phyloP scores from a whole-genome alignment of 2,888 invertebrate genomes.

The Tenthredo livida region DNA sequence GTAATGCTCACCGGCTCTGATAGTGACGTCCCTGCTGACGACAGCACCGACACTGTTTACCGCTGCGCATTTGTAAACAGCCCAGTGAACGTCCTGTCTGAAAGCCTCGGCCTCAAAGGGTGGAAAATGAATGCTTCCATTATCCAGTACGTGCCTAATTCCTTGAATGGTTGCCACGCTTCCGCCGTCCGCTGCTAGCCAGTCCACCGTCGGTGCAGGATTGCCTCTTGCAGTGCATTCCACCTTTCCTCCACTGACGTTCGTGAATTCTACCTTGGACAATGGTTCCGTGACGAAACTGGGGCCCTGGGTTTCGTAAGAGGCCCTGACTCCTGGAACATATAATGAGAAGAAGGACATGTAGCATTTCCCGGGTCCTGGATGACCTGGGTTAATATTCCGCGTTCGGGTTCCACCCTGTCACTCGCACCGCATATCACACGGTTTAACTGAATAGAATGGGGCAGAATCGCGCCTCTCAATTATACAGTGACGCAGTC shows the following conservation, averaged over 20 bases:
- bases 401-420: not conserved
- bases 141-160: conserved; percentile 80
- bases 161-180: conserved; percentile 79
- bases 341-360: conserved; percentile 29
- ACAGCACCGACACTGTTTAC: conserved; percentile 80
- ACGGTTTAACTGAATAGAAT: conserved; percentile 5
- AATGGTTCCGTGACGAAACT: conserved; percentile 80
- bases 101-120: conserved; percentile 81
- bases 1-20: conserved; percentile 78
- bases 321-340: conserved; percentile 75
- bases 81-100: conserved; percentile 82
- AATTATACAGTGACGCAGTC: conserved; percentile 2
- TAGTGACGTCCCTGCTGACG: conserved; percentile 80
- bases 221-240: conserved; percentile 81
- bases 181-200: conserved; percentile 80
- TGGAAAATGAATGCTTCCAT: conserved; percentile 81
- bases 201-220: conserved; percentile 80
- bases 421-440: not conserved
- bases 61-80: conserved; percentile 80
- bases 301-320: conserved; percentile 81
- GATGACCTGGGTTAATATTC: not conserved
- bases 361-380: not conserved
- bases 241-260: conserved; percentile 79
- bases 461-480: not conserved
- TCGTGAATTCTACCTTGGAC: conserved; percentile 80